Base-by-base conservation (phyloP, 2,797 vertebrate species). In the Argentina silus region DNA sequence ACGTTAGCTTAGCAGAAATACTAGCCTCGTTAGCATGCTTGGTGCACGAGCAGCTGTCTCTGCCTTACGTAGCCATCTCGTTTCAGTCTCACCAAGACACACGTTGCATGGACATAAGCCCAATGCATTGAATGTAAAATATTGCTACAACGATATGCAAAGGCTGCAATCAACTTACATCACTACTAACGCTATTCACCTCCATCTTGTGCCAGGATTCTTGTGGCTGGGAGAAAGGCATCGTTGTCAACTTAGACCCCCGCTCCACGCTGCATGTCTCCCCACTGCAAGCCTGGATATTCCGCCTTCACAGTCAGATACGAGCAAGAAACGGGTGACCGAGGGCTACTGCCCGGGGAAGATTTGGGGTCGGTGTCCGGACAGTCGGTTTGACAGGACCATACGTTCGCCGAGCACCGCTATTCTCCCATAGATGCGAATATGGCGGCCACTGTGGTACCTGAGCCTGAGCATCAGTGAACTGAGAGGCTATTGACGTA, bases 131-230 rank as follows among this genome's bases (percentile, higher is more conserved):
- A 36, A 36, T 36, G 27, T 36, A 55, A 21, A 60, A 27, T 3
- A n/a, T 9, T 15, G 0, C 5, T n/a, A n/a, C n/a, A 50, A 74
- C 10, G 5, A 44, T 17, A 60, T 23, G 21, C 1, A 69, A 10
- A 36, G 12, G n/a, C 64, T 47, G 23, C 15, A 27, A 5, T 69
- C 36, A 51, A 89, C 93, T 90, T 90, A 94, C 94, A 93, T 94
- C 94, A 73, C 89, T 88, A 79, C 91, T 91, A 78, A 94, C 92
- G 90, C 91, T 93, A 89, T 92, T 95, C 91, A 95, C 93, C 93
- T 97, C 96, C 96, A 97, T 97, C 93, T 95, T 95, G 94, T 93
- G 91, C 93, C 95, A 93, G 87, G 91, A 89, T 85, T 93, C 89
- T 71, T 93, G 92, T 79, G 87, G 93, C 90, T 93, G 86, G 69